A percentile compares a stretch with the other conserved stretches of the same genome.
These are phyloP conservation scores for Glyptemys insculpta DNA, from an alignment of 2,797 vertebrate species.

Conservation along the genomic window DNA sequence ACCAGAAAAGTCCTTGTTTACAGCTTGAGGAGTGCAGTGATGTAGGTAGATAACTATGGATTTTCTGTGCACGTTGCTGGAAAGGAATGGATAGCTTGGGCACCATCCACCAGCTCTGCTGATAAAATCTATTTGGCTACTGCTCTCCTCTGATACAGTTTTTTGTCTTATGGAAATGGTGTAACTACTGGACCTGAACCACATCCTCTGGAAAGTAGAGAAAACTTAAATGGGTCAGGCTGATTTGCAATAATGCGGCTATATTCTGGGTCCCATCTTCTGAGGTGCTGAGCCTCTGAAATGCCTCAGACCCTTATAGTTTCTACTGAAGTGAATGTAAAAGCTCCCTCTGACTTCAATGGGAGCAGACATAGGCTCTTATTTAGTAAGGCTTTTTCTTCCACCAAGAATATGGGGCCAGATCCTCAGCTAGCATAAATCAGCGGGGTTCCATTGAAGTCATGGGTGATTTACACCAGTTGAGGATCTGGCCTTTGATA, in stretches of 20 bases:
- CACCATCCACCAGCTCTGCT: slow-evolving; percentile 23
- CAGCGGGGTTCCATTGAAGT: not conserved
- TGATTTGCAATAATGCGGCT: slow-evolving; percentile 50
- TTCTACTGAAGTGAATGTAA: slow-evolving; percentile 69
- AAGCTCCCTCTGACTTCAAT: slow-evolving; percentile 52
- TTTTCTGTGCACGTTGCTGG: not conserved
- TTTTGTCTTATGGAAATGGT: slow-evolving; percentile 31
- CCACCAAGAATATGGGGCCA: not conserved
- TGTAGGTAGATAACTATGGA: not conserved
- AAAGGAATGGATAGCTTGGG: not conserved
- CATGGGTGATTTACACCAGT: not conserved
- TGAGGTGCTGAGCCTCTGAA: slow-evolving; percentile 42
- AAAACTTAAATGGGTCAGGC: slow-evolving; percentile 30
- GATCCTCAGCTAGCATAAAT: slow-evolving; percentile 19
- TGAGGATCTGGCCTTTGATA: not conserved
- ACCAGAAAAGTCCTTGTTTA: not conserved
- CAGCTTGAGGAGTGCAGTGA: not conserved
- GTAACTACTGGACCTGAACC: slow-evolving; percentile 28
- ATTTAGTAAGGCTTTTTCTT: slow-evolving; percentile 47
- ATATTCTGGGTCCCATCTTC: slow-evolving; percentile 62
- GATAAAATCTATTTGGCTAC: slow-evolving; percentile 2
- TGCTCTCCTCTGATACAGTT: slow-evolving; percentile 60
- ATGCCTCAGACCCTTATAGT: slow-evolving; percentile 59
- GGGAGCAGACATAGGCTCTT: slow-evolving; percentile 22
- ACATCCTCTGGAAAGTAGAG: not conserved